Evolutionary conservation across 2,113 vertebrate species (phyloP).

Genomic region (Pterocles orientalis): DNA sequence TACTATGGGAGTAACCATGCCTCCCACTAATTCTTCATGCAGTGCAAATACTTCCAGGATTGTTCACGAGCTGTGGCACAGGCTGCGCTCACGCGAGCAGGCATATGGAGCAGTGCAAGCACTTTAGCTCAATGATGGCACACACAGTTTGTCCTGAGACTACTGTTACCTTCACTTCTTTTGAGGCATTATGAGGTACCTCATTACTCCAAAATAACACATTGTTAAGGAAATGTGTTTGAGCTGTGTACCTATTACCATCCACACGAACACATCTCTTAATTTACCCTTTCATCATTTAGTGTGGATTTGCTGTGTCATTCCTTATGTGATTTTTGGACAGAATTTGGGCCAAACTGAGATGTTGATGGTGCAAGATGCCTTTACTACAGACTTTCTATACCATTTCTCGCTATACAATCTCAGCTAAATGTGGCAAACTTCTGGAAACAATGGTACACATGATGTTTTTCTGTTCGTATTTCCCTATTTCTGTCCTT

Average conservation of each 20-base stretch:
- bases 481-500: background rate
- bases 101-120: background rate
- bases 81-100: background rate
- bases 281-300: background rate
- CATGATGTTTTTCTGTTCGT: background rate
- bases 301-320: background rate
- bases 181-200: background rate
- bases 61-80: background rate
- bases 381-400: background rate
- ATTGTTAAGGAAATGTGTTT: background rate
- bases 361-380: background rate
- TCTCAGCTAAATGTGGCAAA: background rate
- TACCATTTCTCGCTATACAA: background rate
- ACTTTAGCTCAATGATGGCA: background rate
- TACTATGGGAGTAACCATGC: background rate
- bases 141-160: background rate
- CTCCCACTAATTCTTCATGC: background rate
- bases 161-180: background rate
- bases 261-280: background rate
- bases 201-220: background rate
- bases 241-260: background rate
- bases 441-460: background rate
- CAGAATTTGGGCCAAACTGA: background rate
- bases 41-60: background rate
- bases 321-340: background rate